Evolutionary conservation across 2,888 invertebrate species (phyloP).

Genomic region (Idaea aversata): DNA sequence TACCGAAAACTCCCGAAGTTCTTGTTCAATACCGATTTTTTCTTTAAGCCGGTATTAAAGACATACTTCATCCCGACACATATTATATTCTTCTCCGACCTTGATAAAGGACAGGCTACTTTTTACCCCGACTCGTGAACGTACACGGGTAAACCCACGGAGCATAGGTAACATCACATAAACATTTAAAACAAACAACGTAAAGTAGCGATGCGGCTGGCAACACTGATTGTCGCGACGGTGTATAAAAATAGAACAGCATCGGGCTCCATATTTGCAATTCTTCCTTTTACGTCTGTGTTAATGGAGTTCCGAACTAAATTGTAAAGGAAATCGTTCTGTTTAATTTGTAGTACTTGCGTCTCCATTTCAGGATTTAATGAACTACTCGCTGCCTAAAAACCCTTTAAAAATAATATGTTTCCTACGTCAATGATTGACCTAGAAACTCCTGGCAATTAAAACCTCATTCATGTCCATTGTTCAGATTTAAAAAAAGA

Average conservation of each 20-base stretch:
- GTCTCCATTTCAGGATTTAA: neutral
- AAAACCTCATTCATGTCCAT: too few species aligned
- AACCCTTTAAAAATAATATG: too few species aligned
- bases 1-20: too few species aligned
- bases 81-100: too few species aligned
- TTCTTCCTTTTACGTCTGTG: conserved; percentile 43
- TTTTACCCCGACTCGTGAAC: neutral
- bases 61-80: too few species aligned
- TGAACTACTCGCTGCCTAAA: neutral
- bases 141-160: neutral
- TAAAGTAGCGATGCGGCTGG: conserved; percentile 30
- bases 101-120: neutral
- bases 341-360: neutral
- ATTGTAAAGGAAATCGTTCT: neutral
- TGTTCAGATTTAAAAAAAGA: too few species aligned
- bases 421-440: too few species aligned
- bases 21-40: too few species aligned
- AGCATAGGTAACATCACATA: conserved; percentile 31
- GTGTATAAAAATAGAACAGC: conserved; percentile 50
- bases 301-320: neutral
- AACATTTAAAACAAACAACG: conserved; percentile 17
- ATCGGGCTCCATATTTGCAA: conserved; percentile 31
- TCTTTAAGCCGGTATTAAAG: too few species aligned
- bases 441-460: too few species aligned
- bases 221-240: conserved; percentile 47